Evolutionary conservation across 1,140 invertebrate species (phyloP), one percentile per base, ranked within the genome.

Genomic region (Tetranychus urticae): DNA sequence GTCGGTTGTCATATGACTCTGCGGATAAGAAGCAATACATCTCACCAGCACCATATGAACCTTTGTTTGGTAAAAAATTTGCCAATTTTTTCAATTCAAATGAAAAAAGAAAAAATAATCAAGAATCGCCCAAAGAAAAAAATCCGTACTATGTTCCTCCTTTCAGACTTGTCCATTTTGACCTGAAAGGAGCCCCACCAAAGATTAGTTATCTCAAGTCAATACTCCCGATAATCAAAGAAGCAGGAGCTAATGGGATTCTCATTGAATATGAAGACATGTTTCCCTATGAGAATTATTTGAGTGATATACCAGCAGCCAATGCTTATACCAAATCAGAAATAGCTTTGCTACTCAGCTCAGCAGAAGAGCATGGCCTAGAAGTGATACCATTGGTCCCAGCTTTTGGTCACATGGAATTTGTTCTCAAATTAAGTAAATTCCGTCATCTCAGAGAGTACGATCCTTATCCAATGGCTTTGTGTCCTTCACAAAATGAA

Each of bases 181-280:
- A 85, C 72, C 70, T 84, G n/a, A 85, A 85, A 71, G 66, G 88
- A 33, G 81, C 80, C 23, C 81, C 83, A 5, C 80, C 81, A 23
- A 81, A 79, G 69, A 70, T 82, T 34, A 71, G 70, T 35, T 84
- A 79, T 68, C 77, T 83, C 39, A 79, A 80, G 72, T 78, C 83
- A 59, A 35, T 77, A 6, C 71, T 77, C 46, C 72, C 74, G 31
- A 63, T 78, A 39, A 64, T 79, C 7, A 74, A 81, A 72, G 70
- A 77, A 76, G 79, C 81, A 79, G 82, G 85, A 83, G 86, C 85
- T 1, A 96, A 86, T 54, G 89, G 88, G 1, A 71, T 96, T 35
- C 74, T 96, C 2, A 73, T 94, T 59, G 93, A 97, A 72, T 97
- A 94, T 75, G 93, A 97, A 75, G 93, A 98, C 68, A 94, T 91